Percentiles rank a stretch among this genome's conserved stretches.
phyloP scores from a whole-genome alignment of 2,113 vertebrate genomes.

The Sakesphorus luctuosus region DNA sequence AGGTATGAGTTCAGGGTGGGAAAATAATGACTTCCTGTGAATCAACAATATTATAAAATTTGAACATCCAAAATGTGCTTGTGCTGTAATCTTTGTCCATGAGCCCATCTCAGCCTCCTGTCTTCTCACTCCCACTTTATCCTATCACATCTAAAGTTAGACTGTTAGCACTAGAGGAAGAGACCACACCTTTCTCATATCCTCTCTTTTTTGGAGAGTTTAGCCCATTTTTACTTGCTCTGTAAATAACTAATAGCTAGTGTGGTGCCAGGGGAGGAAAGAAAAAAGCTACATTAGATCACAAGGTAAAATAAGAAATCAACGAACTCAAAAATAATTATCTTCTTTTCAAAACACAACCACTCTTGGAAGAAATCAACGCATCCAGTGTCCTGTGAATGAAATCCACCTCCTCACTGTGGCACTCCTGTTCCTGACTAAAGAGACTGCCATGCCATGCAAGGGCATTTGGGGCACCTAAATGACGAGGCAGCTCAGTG shows the following conservation, averaged over 20 bases:
- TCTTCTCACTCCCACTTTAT: background rate
- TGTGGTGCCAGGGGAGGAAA: background rate
- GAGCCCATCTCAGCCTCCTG: background rate
- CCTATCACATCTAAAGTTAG: background rate
- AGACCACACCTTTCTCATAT: background rate
- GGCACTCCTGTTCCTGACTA: background rate
- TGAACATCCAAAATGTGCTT: background rate
- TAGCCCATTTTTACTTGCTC: background rate
- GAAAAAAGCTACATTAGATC: background rate
- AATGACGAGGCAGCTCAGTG: accelerated
- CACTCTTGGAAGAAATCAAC: background rate
- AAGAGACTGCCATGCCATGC: background rate
- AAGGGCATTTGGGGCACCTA: background rate
- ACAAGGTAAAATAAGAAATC: background rate
- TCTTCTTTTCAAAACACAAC: background rate
- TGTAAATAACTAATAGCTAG: constrained; percentile 13
- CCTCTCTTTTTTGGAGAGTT: background rate
- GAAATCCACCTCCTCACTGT: background rate
- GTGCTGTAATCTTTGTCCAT: background rate
- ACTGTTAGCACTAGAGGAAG: background rate
- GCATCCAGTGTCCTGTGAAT: background rate
- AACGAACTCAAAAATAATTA: background rate
- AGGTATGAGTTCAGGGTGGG: background rate
- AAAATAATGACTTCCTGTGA: background rate
- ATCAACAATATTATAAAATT: background rate